These are phyloP conservation scores for Drosophila atroscutellata DNA, from an alignment of 2,888 invertebrate species.

Conservation along the genomic window DNA sequence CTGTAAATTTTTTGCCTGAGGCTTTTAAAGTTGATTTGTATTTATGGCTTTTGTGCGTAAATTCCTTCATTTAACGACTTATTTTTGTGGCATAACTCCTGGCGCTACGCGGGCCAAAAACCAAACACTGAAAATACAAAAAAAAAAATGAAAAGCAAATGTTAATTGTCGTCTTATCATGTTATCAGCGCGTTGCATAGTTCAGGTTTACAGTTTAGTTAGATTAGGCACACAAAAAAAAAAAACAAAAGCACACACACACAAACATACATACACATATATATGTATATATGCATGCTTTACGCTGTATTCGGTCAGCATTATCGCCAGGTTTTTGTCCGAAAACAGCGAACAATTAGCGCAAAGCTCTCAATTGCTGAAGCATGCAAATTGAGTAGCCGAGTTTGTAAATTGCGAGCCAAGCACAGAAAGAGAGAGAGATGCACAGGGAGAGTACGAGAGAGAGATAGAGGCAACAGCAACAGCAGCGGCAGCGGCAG, in stretches of 20 bases:
- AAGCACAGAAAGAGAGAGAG: background rate
- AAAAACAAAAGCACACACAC: background rate
- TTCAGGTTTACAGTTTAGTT: constrained; percentile 61
- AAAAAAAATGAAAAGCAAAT: constrained; percentile 15
- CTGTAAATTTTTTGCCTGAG: constrained; percentile 33
- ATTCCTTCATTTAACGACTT: constrained; percentile 34
- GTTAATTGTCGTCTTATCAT: constrained; percentile 52
- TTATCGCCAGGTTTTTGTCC: constrained; percentile 46
- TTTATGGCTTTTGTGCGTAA: constrained; percentile 31
- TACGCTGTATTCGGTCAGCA: constrained; percentile 13
- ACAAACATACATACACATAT: background rate
- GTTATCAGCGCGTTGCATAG: constrained; percentile 63
- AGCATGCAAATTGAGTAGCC: constrained; percentile 59
- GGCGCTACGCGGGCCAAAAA: constrained; percentile 27
- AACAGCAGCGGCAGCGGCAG: constrained; percentile 6
- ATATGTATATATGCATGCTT: constrained; percentile 2
- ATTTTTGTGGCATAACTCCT: constrained; percentile 56
- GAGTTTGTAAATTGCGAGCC: constrained; percentile 27
- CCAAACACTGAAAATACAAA: background rate
- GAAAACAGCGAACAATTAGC: constrained; percentile 63
- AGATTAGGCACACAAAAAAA: constrained; percentile 44
- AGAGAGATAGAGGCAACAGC: background rate
- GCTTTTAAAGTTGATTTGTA: constrained; percentile 44
- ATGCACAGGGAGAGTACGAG: background rate
- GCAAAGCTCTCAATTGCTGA: constrained; percentile 60